These are phyloP conservation scores for Aplodontia rufa DNA, from an alignment of 2,113 vertebrate species.

Conservation along the genomic window DNA sequence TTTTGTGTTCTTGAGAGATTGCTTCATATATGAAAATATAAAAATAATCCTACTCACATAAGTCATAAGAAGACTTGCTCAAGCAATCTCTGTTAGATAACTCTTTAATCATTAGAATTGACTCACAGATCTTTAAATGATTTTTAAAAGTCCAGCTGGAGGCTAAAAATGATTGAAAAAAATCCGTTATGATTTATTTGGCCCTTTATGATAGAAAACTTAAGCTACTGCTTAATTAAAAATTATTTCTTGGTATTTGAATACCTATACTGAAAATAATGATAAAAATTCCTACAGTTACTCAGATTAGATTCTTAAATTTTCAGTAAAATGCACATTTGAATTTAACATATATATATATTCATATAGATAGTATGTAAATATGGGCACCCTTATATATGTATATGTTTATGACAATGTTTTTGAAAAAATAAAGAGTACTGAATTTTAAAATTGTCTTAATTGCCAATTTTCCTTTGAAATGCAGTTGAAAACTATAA, in stretches of 20 bases:
- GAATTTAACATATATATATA: not conserved
- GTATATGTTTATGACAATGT: not conserved
- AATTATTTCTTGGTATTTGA: not conserved
- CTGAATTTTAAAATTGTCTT: not conserved
- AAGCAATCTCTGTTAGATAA: not conserved
- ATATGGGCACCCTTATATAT: not conserved
- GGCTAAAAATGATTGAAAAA: slow-evolving; percentile 41
- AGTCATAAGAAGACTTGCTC: not conserved
- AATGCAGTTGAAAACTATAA: not conserved
- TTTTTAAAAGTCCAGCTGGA: not conserved
- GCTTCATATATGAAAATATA: slow-evolving; percentile 26
- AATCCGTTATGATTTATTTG: not conserved
- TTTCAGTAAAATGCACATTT: not conserved
- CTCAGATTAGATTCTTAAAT: not conserved
- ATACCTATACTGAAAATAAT: not conserved
- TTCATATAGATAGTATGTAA: not conserved
- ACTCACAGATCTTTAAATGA: slow-evolving; percentile 23
- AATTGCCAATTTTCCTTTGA: not conserved
- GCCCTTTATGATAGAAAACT: not conserved
- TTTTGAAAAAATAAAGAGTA: not conserved
- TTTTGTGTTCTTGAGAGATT: slow-evolving; percentile 42
- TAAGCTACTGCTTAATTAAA: slow-evolving; percentile 31
- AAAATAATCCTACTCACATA: not conserved
- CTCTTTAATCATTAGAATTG: not conserved
- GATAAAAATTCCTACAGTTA: not conserved